Conservation (phyloP, 2,797 vertebrate species). For the Acanthurus leucopareius region DNA sequence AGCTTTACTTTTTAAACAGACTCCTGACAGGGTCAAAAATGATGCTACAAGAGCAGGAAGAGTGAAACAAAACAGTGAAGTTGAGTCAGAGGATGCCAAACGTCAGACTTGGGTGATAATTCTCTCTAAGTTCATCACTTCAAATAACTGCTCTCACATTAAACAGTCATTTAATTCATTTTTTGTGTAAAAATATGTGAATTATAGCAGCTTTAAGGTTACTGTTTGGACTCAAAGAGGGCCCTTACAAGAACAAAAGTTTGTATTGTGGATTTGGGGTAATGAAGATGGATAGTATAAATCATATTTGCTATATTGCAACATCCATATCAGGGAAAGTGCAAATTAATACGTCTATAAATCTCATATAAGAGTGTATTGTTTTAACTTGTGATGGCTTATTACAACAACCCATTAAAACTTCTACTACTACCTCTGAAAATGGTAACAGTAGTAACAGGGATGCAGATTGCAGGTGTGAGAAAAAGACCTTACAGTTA, state of each 20-base stretch:
- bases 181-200: background rate
- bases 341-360: background rate
- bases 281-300: no score
- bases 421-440: background rate
- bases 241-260: no score
- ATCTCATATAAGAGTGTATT: background rate
- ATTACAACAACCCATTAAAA: background rate
- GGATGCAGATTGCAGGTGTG: constrained; percentile 22
- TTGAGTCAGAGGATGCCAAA: background rate
- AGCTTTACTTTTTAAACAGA: background rate
- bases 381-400: background rate
- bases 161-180: background rate
- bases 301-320: background rate
- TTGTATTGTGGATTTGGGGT: no score
- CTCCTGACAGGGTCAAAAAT: background rate
- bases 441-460: background rate
- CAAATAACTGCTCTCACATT: background rate
- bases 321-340: background rate
- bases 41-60: background rate
- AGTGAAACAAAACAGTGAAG: background rate
- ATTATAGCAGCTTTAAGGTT: background rate
- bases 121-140: background rate
- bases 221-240: no score
- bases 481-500: constrained; percentile 23
- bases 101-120: background rate